A percentile compares a stretch with the other conserved stretches of the same genome.
Conservation (phyloP, 2,113 vertebrate genomes). For the Halichoerus grypus region DNA sequence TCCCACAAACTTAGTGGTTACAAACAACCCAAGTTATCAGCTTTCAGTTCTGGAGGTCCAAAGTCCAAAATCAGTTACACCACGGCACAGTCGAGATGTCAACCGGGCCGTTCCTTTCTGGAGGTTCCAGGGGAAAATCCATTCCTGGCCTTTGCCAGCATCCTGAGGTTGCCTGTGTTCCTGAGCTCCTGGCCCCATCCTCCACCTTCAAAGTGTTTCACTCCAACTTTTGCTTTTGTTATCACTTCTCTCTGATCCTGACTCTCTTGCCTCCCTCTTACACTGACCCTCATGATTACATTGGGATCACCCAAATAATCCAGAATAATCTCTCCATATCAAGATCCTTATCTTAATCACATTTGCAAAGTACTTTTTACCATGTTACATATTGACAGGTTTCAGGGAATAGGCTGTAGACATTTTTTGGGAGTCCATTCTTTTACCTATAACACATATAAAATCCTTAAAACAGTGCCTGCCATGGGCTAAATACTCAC, state of each 20-base stretch:
- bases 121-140: background rate
- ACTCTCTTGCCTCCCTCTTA: background rate
- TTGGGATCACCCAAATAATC: background rate
- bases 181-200: background rate
- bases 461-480: background rate
- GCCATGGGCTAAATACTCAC: too few relatives aligned
- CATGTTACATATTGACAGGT: too few relatives aligned
- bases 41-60: background rate
- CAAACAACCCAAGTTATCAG: background rate
- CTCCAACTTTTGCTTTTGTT: background rate
- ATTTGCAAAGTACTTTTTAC: background rate
- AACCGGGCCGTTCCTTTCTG: background rate
- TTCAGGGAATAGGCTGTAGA: background rate
- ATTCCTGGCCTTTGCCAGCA: background rate
- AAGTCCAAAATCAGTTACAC: background rate
- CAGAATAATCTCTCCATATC: background rate
- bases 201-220: background rate
- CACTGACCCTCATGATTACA: too few relatives aligned
- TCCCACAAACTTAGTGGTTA: background rate
- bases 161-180: background rate
- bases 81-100: background rate
- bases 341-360: background rate
- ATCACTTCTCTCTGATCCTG: background rate
- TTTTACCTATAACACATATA: background rate
- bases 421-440: background rate